These are phyloP conservation scores for Drosophila kohkoa DNA, from an alignment of 1,140 invertebrate genomes.

Conservation along the genomic window DNA sequence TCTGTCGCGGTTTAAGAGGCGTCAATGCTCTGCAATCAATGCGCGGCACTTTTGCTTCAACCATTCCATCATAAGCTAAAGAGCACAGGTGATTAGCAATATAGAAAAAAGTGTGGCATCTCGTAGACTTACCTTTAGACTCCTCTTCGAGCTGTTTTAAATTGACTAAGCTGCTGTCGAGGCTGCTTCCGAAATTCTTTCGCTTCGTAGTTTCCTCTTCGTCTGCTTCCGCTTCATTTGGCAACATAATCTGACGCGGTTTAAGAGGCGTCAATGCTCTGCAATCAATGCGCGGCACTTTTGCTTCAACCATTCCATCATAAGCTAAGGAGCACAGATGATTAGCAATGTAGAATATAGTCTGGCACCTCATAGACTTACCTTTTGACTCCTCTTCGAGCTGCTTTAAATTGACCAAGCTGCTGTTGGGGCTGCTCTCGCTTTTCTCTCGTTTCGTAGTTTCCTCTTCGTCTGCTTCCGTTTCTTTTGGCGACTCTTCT, in stretches of 20 bases:
- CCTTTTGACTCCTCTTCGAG: constrained; percentile 55
- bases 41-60: constrained; percentile 21
- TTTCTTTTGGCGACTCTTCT: constrained; percentile 47
- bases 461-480: constrained; percentile 12
- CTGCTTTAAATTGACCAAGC: constrained; percentile 57
- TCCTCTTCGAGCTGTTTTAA: constrained; percentile 56
- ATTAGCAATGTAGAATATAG: not conserved
- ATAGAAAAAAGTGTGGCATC: no score
- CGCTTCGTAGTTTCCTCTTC: not conserved
- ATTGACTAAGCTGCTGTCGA: constrained; percentile 52
- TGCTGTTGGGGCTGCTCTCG: constrained; percentile 26
- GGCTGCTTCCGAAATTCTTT: not conserved
- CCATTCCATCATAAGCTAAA: constrained; percentile 62
- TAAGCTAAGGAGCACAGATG: constrained; percentile 43
- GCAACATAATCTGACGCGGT: constrained; percentile 17
- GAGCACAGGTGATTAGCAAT: not conserved
- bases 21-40: constrained; percentile 64
- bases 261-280: constrained; percentile 58
- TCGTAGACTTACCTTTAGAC: constrained; percentile 44
- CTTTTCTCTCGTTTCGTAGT: not conserved
- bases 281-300: constrained; percentile 53
- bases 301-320: constrained; percentile 45
- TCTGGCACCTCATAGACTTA: not conserved
- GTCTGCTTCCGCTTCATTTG: constrained; percentile 19
- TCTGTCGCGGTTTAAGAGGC: constrained; percentile 38